These are phyloP conservation scores for Achlya flavicornis DNA, from an alignment of 2,888 invertebrate genomes.

Conservation along the genomic window DNA sequence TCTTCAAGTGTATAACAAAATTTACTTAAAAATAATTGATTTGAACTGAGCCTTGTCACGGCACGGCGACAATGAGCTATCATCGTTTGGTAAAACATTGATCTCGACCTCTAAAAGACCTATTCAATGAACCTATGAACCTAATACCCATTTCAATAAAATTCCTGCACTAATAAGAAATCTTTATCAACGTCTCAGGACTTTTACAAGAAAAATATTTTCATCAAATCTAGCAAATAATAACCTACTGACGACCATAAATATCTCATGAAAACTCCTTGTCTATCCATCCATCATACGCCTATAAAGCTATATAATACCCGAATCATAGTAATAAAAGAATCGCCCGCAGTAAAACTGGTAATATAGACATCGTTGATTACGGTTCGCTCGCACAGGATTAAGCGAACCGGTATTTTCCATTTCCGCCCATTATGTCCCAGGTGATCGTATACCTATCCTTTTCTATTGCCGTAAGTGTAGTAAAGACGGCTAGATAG, in stretches of 20 bases:
- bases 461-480: not conserved
- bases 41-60: too few species aligned
- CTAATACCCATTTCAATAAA: not conserved
- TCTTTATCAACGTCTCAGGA: not conserved
- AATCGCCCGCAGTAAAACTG: slow-evolving; percentile 7
- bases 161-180: not conserved
- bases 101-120: too few species aligned
- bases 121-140: too few species aligned
- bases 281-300: slow-evolving; percentile 5
- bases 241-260: not conserved
- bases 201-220: not conserved
- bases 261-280: not conserved
- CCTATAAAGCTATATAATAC: slow-evolving; percentile 9
- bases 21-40: too few species aligned
- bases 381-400: slow-evolving; percentile 19
- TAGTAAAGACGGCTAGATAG: slow-evolving; percentile 3
- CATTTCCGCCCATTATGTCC: slow-evolving; percentile 31
- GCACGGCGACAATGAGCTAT: too few species aligned
- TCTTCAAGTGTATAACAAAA: too few species aligned
- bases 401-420: slow-evolving; percentile 26
- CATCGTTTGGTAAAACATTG: too few species aligned
- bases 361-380: slow-evolving; percentile 20
- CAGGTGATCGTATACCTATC: slow-evolving; percentile 30
- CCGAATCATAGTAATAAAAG: slow-evolving; percentile 14
- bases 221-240: not conserved